Base-by-base conservation (phyloP, 1,140 invertebrate genomes). In the Meloidogyne hapla region DNA sequence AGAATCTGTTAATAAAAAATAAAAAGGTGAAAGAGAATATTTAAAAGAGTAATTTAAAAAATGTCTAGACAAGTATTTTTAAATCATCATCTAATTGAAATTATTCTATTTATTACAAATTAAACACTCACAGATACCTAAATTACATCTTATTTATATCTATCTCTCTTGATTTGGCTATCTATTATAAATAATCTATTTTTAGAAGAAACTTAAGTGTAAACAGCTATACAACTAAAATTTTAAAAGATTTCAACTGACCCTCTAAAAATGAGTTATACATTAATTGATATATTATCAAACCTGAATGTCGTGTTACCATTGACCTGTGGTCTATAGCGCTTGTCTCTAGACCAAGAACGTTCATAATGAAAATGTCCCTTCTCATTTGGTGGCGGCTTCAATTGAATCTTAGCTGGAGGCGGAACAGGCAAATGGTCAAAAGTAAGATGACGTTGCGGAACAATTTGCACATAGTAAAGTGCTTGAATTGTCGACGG, bases 241-340 rank as follows among this genome's bases (percentile, higher is more conserved):
- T n/a, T n/a, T n/a, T n/a, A n/a, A n/a, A n/a, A n/a, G n/a, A n/a
- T n/a, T n/a, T n/a, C n/a, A n/a, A n/a, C n/a, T n/a, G n/a, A n/a
- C n/a, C n/a, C n/a, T n/a, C n/a, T n/a, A n/a, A n/a, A 63, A 63
- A 63, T 63, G 25, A 63, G 25, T 63, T 8, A 6, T 63, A 25
- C 25, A 63, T 26, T 26, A 5, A 6, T 18, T 5, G 2, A 65
- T 66, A 25, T 21, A 9, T 40, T n/a, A 66, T 21, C 18, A 66
- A 66, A 66, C 65, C 38, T 40, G 65, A 21, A 33, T 66, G 23
- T 5, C 26, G 38, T 42, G 25, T 69, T 33, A 77, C 38, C 18
- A 78, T 71, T 40, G 76, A 79, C 77, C 81, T 61, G 48, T 10
- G 61, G 18, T 21, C 28, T 26, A 26, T 73, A 73, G 23, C 70